Percentiles rank a stretch among this genome's conserved stretches.
Evolutionary conservation across 2,113 vertebrate genomes (phyloP).

Genomic region (Cyphomyrus discorhynchus): DNA sequence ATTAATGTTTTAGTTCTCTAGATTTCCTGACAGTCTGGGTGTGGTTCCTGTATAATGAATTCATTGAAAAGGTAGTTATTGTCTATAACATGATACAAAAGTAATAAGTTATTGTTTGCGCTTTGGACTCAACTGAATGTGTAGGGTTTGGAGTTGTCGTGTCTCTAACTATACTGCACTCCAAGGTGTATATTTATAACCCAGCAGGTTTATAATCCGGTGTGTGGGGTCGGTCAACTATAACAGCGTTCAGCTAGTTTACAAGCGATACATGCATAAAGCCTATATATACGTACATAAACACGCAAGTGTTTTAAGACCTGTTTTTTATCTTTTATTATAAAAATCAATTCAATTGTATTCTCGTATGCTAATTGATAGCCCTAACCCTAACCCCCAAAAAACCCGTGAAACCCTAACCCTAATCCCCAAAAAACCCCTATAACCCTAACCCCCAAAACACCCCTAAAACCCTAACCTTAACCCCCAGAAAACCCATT

Average conservation of each 20-base stretch:
- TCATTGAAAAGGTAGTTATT: background rate
- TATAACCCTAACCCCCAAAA: too few species aligned
- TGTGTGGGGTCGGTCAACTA: background rate
- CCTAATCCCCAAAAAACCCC: too few species aligned
- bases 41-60: background rate
- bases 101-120: background rate
- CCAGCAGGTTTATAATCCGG: background rate
- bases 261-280: too few species aligned
- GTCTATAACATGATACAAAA: background rate
- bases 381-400: too few species aligned
- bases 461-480: too few species aligned
- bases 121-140: background rate
- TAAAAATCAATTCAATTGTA: background rate
- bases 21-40: background rate
- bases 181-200: background rate
- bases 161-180: background rate
- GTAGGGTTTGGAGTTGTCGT: background rate
- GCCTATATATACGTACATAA: background rate
- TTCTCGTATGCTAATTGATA: background rate
- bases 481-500: too few species aligned
- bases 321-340: background rate
- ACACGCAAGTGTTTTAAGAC: background rate
- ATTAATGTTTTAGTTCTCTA: background rate
- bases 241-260: too few species aligned
- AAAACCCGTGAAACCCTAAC: too few species aligned